Base-by-base conservation (phyloP, 1,140 invertebrate species). In the Drosophila ironensis region DNA sequence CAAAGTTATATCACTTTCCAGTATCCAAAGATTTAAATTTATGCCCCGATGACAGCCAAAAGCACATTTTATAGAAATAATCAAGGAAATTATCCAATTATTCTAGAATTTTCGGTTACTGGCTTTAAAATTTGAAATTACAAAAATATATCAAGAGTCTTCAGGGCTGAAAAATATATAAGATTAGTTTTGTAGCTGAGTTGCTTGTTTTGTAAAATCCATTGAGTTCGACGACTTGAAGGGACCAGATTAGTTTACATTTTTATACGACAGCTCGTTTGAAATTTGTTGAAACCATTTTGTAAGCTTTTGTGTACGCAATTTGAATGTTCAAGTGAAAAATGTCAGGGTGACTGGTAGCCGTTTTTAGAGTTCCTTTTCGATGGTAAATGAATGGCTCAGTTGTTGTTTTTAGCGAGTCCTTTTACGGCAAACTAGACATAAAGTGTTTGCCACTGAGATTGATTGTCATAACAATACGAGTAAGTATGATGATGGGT, bases 181-280 rank as follows among this genome's bases (percentile, higher is more conserved):
- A 11, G 30, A 33, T 33, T 33, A 33, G 30, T n/a, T n/a, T n/a
- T n/a, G n/a, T n/a, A n/a, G n/a, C n/a, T n/a, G n/a, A n/a, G n/a
- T n/a, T n/a, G n/a, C n/a, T n/a, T n/a, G n/a, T n/a, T 30, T 30
- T 30, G 11, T 30, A 11, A 11, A 30, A 68, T 45, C 45, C 27
- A 60, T 53, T 46, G 14, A 12, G 27, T 30, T 28, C 3, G 9
- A 14, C 22, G 12, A 42, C 24, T 50, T 14, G 16, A 20, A 9
- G 57, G 74, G 74, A 78, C 74, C 74, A 78, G 54, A 22, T 64
- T 82, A 46, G 57, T 67, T 80, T 76, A 27, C 27, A 47, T 38
- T 40, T 67, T 68, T 68, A 33, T 70, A 51, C 66, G 33, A 19
- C 33, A 17, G 33, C n/a, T 11, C 17, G 53, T 30, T 19, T 37